Evolutionary conservation across 2,113 vertebrate species (phyloP), one percentile per base, ranked within the genome.

Genomic region (Oncorhynchus clarkii): DNA sequence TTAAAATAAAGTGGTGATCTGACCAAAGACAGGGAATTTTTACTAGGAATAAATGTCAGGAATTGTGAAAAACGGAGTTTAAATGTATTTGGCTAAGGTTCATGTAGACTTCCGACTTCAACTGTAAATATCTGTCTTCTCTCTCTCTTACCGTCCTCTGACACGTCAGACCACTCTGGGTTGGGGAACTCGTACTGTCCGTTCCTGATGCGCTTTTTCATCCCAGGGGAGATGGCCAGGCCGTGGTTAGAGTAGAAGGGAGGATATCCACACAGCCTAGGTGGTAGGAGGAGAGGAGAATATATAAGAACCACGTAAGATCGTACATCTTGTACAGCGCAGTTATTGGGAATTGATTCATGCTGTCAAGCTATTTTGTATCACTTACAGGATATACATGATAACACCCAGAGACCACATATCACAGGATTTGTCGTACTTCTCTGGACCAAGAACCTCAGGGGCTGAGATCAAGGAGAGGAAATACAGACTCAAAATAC

Each of bases 341-440:
- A 11, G 11, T 16, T 16, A 31, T 29, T 67, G 13, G 65, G 5
- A 11, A 27, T 71, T 20, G 6, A 72, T 49, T 4, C 2, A 1
- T 31, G 70, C 16, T 57, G 48, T 24, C 39, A 34, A 57, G 64
- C 62, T 71, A 11, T 31, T 72, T 45, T 20, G 31, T 14, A 49
- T 45, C 34, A 96, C 95, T 96, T 90, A 96, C 95, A 96, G 93
- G 68, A 96, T 96, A 16, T 96, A 96, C 85, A 95, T 96, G 89
- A 96, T 96, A 88, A 96, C 95, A 1, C 95, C 95, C 85, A 96
- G 88, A 0, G 95, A 96, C 95, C 95, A 96, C 94, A 96, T 95
- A 88, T 96, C 95, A 80, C 95, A 96, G 0, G 95, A 96, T 72
- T 96, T 96, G 88, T 96, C 95, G 67, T 96, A 96, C 76, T 96